Percentiles rank a stretch among this genome's conserved stretches.
Conservation (phyloP, 1,140 invertebrate species). For the Formica exsecta region DNA sequence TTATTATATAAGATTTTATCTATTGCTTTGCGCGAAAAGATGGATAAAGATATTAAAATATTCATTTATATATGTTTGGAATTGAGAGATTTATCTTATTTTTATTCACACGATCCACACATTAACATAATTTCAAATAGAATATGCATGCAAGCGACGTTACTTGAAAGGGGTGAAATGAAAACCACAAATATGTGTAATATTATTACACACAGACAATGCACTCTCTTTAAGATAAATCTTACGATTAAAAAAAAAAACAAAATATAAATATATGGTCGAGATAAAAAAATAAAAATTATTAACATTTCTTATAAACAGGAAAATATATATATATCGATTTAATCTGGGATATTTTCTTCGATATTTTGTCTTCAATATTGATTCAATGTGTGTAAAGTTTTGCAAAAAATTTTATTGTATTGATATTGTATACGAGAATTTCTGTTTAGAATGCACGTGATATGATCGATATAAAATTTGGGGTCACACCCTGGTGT, state of each 20-base stretch:
- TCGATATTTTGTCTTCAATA: slow-evolving; percentile 18
- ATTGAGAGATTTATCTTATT: neutral
- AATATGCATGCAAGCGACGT: slow-evolving; percentile 41
- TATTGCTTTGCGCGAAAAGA: neutral
- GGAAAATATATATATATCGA: neutral
- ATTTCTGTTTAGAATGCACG: slow-evolving; percentile 26
- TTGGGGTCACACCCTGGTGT: slow-evolving; percentile 63
- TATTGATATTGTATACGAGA: neutral
- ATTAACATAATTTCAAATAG: slow-evolving; percentile 34
- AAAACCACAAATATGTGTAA: slow-evolving; percentile 45
- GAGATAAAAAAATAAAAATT: slow-evolving; percentile 30
- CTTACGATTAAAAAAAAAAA: slow-evolving; percentile 17
- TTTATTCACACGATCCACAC: neutral
- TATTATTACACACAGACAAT: slow-evolving; percentile 35
- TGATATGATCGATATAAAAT: slow-evolving; percentile 59
- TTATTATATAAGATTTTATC: neutral
- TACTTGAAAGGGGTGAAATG: slow-evolving; percentile 35
- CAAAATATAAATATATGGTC: neutral
- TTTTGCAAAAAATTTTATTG: slow-evolving; percentile 2
- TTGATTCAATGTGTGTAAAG: neutral
- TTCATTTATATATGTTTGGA: neutral
- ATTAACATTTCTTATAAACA: slow-evolving; percentile 15
- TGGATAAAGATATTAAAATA: neutral
- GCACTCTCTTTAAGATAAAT: neutral
- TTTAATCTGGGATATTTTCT: slow-evolving; percentile 19